phyloP scores from a whole-genome alignment of 2,888 invertebrate species.

The Drosophila quinaria region DNA sequence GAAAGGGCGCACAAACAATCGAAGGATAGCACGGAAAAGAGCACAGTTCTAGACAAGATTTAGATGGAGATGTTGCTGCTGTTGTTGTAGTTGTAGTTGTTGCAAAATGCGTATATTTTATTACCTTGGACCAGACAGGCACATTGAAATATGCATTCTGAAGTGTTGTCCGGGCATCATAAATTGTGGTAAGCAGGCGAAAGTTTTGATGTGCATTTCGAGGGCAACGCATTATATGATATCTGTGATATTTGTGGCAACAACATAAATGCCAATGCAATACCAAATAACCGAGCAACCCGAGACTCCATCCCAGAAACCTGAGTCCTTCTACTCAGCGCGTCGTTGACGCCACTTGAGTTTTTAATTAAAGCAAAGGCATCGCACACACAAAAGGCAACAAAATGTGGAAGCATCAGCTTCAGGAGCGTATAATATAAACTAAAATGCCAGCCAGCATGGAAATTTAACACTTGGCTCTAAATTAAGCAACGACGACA shows the following conservation, averaged over 20 bases:
- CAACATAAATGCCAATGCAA: conserved; percentile 44
- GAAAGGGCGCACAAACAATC: conserved; percentile 71
- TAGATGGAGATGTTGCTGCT: conserved; percentile 58
- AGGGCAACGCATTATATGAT: conserved; percentile 46
- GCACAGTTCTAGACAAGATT: conserved; percentile 72
- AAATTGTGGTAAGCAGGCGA: conserved; percentile 55
- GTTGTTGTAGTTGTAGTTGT: conserved; percentile 50
- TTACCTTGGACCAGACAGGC: conserved; percentile 66
- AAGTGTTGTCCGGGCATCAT: conserved; percentile 70
- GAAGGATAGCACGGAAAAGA: conserved; percentile 59
- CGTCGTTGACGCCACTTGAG: conserved; percentile 66
- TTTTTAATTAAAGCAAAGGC: conserved; percentile 77
- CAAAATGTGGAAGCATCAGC: conserved; percentile 62
- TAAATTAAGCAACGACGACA: conserved; percentile 66
- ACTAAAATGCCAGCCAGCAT: conserved; percentile 73
- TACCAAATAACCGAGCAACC: conserved; percentile 12
- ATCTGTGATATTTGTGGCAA: conserved; percentile 53
- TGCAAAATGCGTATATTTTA: conserved; percentile 73
- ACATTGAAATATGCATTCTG: conserved; percentile 74
- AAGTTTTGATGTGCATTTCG: conserved; percentile 63
- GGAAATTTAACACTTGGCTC: conserved; percentile 78
- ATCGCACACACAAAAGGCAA: conserved; percentile 68
- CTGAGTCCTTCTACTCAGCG: not conserved
- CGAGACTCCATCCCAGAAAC: conserved; percentile 12
- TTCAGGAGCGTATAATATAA: conserved; percentile 57